These are phyloP conservation scores for Pissodes strobi DNA, from an alignment of 1,140 invertebrate species.

Conservation along the genomic window DNA sequence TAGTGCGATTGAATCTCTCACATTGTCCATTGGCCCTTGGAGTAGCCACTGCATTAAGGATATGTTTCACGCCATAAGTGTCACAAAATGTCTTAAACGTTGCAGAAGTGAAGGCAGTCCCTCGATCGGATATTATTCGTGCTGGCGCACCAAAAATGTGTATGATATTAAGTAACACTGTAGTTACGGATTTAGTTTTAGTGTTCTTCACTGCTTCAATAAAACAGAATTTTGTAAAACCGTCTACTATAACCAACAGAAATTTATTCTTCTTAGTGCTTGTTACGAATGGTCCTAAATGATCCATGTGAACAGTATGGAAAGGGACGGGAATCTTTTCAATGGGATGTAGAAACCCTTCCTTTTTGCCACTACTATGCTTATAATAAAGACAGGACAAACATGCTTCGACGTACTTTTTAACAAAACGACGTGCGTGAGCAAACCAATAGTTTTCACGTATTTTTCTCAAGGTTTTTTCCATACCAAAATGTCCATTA, in stretches of 20 bases:
- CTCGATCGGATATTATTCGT: too few relatives aligned
- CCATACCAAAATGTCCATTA: conserved; percentile 46
- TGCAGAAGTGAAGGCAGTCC: too few relatives aligned
- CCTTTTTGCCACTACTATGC: not conserved
- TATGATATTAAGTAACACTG: too few relatives aligned
- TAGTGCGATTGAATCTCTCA: too few relatives aligned
- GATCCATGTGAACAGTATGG: not conserved
- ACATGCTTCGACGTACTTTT: conserved; percentile 23
- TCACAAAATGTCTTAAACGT: too few relatives aligned
- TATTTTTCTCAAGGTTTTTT: conserved; percentile 46
- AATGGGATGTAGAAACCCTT: not conserved
- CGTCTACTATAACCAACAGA: conserved; percentile 11
- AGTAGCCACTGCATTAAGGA: too few relatives aligned
- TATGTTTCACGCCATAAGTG: too few relatives aligned
- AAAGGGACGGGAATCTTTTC: not conserved
- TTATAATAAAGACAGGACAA: not conserved
- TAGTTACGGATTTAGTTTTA: too few relatives aligned
- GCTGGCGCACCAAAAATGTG: too few relatives aligned
- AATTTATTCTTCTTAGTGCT: not conserved
- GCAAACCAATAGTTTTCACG: conserved; percentile 39
- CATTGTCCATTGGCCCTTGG: too few relatives aligned
- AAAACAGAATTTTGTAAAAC: conserved; percentile 6
- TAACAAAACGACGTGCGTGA: conserved; percentile 25
- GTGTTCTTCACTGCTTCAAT: too few relatives aligned
- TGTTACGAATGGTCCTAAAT: not conserved